Conservation (phyloP, 2,888 invertebrate genomes). For the Blastobasis adustella region DNA sequence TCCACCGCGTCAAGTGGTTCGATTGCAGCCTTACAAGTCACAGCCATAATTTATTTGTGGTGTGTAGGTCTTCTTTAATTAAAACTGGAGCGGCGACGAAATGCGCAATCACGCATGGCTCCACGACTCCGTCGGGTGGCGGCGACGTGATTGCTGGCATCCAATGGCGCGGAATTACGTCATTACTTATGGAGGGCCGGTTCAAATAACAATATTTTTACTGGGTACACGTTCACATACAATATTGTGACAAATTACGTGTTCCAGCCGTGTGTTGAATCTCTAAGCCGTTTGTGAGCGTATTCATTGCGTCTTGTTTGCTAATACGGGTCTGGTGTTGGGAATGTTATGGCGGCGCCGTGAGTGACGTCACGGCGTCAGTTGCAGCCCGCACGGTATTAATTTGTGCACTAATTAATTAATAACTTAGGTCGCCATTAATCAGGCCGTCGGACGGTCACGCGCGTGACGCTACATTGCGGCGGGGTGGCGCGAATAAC, state of each 20-base stretch:
- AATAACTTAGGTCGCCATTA: slow-evolving; percentile 56
- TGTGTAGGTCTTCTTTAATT: slow-evolving; percentile 61
- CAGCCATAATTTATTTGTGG: neutral
- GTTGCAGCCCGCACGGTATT: slow-evolving; percentile 62
- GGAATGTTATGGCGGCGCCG: slow-evolving; percentile 17
- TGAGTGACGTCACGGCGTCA: slow-evolving; percentile 40
- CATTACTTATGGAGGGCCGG: too few species aligned
- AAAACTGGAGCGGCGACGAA: slow-evolving; percentile 42
- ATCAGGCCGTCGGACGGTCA: slow-evolving; percentile 37
- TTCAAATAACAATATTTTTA: too few species aligned
- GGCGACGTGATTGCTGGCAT: slow-evolving; percentile 6
- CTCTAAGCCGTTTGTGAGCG: too few species aligned
- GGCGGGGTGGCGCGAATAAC: neutral
- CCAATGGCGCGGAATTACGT: too few species aligned
- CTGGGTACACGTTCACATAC: too few species aligned
- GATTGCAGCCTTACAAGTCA: slow-evolving; percentile 11
- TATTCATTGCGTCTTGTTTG: too few species aligned
- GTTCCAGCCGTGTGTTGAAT: too few species aligned
- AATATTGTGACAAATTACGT: too few species aligned
- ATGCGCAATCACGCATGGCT: slow-evolving; percentile 29
- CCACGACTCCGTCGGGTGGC: slow-evolving; percentile 15
- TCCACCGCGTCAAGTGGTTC: too few species aligned
- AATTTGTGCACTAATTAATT: slow-evolving; percentile 65
- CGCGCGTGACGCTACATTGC: slow-evolving; percentile 16
- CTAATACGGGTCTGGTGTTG: slow-evolving; percentile 15